Evolutionary conservation across 1,140 invertebrate species (phyloP).

Genomic region (Drosophila pseudoobscura): DNA sequence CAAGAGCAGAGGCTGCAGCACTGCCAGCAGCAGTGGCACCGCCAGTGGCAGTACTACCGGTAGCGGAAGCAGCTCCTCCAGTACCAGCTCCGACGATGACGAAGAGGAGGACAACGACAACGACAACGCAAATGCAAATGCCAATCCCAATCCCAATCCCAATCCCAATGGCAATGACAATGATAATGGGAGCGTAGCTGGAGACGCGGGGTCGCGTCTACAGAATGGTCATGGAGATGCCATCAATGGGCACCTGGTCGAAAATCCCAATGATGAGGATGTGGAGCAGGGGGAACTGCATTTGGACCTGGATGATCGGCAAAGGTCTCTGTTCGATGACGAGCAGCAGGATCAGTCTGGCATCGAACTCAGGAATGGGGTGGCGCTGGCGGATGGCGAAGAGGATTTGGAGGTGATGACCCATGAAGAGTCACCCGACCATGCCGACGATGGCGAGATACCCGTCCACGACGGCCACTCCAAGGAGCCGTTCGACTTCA

Average conservation of each 20-base stretch:
- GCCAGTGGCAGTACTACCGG: constrained; percentile 33
- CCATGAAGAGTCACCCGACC: constrained; percentile 7
- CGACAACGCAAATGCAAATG: constrained; percentile 16
- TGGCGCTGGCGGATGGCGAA: constrained; percentile 5
- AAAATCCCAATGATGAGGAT: constrained; percentile 1
- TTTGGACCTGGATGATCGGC: constrained; percentile 1
- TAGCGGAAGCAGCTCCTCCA: constrained; percentile 50
- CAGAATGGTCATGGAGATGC: constrained; percentile 44
- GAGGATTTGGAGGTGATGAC: constrained; percentile 22
- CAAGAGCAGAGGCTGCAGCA: constrained; percentile 39
- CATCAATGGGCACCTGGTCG: constrained; percentile 45
- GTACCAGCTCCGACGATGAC: constrained; percentile 59
- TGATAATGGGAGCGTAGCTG: constrained; percentile 1
- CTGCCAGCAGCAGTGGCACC: constrained; percentile 25
- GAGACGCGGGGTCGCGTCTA: constrained; percentile 11
- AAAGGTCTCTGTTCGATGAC: background rate
- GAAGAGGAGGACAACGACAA: constrained; percentile 42
- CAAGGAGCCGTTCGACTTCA: constrained; percentile 67
- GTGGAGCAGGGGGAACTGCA: constrained; percentile 22
- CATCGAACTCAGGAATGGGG: constrained; percentile 6
- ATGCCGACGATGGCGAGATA: constrained; percentile 62
- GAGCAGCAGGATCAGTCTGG: constrained; percentile 3
- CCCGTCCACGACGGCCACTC: constrained; percentile 31
- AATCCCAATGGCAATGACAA: background rate
- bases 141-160: background rate